Conservation (phyloP, 2,797 vertebrate species). For the Tenualosa ilisha region DNA sequence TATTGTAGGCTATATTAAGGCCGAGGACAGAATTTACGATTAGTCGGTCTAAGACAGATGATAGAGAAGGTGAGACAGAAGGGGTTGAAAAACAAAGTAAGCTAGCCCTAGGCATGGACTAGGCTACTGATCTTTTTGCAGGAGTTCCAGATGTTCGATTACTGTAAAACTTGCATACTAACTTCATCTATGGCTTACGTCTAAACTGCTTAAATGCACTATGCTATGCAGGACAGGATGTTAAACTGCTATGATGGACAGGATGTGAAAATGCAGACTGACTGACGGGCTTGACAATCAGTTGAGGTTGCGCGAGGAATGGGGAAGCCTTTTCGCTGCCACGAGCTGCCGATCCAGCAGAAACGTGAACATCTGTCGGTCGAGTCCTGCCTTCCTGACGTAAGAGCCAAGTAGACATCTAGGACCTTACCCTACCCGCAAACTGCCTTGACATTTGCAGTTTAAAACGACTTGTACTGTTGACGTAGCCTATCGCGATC, state of each 20-base stretch:
- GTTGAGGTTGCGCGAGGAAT: background rate
- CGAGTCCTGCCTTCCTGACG: conserved; percentile 43
- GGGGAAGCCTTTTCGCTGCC: conserved; percentile 22
- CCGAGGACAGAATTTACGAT: too few relatives aligned
- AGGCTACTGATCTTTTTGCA: too few relatives aligned
- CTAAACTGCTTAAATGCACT: too few relatives aligned
- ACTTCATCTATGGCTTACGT: too few relatives aligned
- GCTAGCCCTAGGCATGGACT: too few relatives aligned
- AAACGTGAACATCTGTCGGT: background rate
- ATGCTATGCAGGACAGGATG: background rate
- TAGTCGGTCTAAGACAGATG: too few relatives aligned
- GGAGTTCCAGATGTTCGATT: too few relatives aligned
- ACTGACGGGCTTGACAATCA: background rate
- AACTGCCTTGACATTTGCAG: conserved; percentile 15
- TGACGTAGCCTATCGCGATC: background rate
- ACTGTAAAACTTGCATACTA: too few relatives aligned
- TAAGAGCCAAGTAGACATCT: conserved; percentile 27
- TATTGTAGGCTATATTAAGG: too few relatives aligned
- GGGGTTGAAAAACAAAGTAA: too few relatives aligned
- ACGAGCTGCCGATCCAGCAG: background rate
- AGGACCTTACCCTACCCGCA: background rate
- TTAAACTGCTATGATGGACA: background rate
- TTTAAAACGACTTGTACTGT: background rate
- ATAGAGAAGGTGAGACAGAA: too few relatives aligned
- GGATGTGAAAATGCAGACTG: background rate